Evolutionary conservation across 2,797 vertebrate genomes (phyloP).

Genomic region (Hippopotamyrus pictus): DNA sequence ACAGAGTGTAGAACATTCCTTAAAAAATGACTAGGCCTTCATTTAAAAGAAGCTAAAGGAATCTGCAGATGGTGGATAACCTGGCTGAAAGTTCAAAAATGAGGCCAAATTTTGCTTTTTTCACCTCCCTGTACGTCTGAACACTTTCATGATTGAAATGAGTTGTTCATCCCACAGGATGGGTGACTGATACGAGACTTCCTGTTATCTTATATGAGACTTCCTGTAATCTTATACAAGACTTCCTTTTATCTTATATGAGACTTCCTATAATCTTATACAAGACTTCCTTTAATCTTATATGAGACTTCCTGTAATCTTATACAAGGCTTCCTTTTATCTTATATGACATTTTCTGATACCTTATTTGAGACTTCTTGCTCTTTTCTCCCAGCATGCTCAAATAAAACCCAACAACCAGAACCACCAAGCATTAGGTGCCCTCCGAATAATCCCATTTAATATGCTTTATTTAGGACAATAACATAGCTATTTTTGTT

Average conservation of each 20-base stretch:
- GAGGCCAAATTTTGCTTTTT: neutral
- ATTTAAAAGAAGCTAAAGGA: neutral
- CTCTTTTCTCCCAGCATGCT: neutral
- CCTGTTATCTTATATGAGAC: neutral
- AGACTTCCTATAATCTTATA: neutral
- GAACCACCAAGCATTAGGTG: neutral
- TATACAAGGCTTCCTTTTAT: neutral
- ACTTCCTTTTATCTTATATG: neutral
- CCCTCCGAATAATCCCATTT: neutral
- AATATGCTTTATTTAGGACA: neutral
- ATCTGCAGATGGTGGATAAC: too few species aligned
- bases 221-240: neutral
- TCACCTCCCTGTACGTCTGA: neutral
- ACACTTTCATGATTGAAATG: neutral
- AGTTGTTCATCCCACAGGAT: neutral
- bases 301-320: neutral
- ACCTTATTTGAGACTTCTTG: neutral
- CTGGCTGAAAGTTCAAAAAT: neutral
- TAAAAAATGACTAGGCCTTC: neutral
- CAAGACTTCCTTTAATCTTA: neutral
- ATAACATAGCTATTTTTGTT: neutral
- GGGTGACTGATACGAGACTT: neutral
- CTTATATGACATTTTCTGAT: neutral
- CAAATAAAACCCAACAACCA: neutral
- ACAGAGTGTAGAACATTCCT: neutral